Evolutionary conservation across 1,140 invertebrate genomes (phyloP).

Genomic region (Hormaphis cornu): DNA sequence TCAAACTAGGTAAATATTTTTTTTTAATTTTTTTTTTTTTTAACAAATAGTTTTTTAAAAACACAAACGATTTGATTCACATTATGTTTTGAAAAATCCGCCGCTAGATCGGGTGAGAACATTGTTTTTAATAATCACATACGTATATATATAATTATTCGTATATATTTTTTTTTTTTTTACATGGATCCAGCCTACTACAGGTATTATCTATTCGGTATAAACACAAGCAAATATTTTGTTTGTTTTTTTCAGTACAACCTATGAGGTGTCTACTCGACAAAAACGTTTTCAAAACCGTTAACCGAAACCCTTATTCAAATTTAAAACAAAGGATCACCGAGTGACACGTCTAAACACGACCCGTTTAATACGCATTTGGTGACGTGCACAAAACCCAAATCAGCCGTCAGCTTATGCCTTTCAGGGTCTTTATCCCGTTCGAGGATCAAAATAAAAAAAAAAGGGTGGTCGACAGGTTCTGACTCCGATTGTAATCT

Average conservation of each 20-base stretch:
- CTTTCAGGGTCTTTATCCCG: neutral
- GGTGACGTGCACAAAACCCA: slow-evolving; percentile 16
- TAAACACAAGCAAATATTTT: neutral
- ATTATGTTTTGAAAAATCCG: too few species aligned
- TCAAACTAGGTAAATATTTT: too few species aligned
- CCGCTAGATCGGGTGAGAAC: too few species aligned
- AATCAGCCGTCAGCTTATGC: slow-evolving; percentile 6
- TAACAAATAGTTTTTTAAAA: too few species aligned
- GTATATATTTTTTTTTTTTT: neutral
- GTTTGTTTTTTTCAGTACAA: slow-evolving; percentile 1
- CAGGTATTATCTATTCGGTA: neutral
- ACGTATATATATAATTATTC: neutral
- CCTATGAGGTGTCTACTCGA: slow-evolving; percentile 11
- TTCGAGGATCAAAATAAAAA: slow-evolving; percentile 4
- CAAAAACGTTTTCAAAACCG: neutral
- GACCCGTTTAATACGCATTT: slow-evolving; percentile 15
- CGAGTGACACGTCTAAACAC: neutral
- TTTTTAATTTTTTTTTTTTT: too few species aligned
- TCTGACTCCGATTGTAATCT: neutral
- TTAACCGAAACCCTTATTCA: slow-evolving; percentile 4
- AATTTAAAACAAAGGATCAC: slow-evolving; percentile 18
- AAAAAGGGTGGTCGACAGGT: neutral
- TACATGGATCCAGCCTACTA: too few species aligned
- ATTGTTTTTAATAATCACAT: too few species aligned
- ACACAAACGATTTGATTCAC: too few species aligned